Conservation (phyloP, 2,113 vertebrate species). For the Sphaerodactylus townsendi region DNA sequence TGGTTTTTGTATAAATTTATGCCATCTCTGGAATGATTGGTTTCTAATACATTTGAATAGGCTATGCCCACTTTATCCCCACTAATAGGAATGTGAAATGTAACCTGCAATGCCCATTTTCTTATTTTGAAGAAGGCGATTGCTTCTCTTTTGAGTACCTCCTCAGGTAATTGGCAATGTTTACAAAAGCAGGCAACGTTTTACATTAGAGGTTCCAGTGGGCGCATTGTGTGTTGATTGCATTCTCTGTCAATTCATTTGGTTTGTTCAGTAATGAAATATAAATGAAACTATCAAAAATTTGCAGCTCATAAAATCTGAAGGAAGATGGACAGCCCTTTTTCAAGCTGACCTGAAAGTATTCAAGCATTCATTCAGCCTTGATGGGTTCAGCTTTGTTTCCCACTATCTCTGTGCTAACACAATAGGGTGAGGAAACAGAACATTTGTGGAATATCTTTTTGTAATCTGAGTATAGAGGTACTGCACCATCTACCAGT, state of each 20-base stretch:
- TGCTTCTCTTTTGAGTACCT: slow-evolving; percentile 50
- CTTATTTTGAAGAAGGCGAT: slow-evolving; percentile 35
- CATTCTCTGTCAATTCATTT: slow-evolving; percentile 64
- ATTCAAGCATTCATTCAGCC: neutral
- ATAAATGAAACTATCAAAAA: slow-evolving; percentile 62
- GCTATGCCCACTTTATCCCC: neutral
- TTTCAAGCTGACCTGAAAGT: slow-evolving; percentile 22
- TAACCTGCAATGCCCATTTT: slow-evolving; percentile 6
- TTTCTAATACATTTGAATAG: slow-evolving; percentile 31
- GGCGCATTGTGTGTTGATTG: slow-evolving; percentile 55
- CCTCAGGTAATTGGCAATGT: slow-evolving; percentile 51
- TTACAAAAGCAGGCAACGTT: slow-evolving; percentile 60
- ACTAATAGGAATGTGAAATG: slow-evolving; percentile 26
- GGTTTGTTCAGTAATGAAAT: slow-evolving; percentile 59
- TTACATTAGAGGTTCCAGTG: slow-evolving; percentile 55
- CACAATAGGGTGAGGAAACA: neutral
- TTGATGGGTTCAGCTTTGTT: neutral
- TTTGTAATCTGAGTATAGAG: neutral
- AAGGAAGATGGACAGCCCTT: slow-evolving; percentile 39
- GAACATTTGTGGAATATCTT: neutral
- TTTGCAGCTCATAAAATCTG: slow-evolving; percentile 59
- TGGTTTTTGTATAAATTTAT: neutral
- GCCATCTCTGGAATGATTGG: slow-evolving; percentile 15
- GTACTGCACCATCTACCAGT: neutral
- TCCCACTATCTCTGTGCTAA: neutral